These are phyloP conservation scores for Ahaetulla prasina DNA, from an alignment of 2,113 vertebrate genomes.

Conservation along the genomic window DNA sequence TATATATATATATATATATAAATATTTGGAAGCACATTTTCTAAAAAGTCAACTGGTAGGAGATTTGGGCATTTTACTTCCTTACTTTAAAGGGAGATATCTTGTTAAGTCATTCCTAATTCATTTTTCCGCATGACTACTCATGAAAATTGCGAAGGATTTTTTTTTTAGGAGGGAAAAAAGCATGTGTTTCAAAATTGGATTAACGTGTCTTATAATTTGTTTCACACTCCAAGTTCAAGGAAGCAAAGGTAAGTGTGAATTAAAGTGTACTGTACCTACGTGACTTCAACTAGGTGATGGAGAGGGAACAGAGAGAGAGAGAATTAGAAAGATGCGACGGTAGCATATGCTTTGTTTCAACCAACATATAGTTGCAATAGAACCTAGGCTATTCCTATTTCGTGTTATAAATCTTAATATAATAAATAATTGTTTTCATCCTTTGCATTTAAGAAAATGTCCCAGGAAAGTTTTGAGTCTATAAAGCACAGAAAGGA, in stretches of 20 bases:
- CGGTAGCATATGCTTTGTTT: not conserved
- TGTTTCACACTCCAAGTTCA: constrained; percentile 70
- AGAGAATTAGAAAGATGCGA: not conserved
- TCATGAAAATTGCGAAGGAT: constrained; percentile 57
- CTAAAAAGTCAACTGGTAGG: not conserved
- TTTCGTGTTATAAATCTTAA: not conserved
- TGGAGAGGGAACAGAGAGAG: no score
- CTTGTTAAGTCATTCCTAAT: constrained; percentile 36
- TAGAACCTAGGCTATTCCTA: not conserved
- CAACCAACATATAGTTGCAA: not conserved
- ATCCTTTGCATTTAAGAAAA: not conserved
- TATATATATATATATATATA: not conserved
- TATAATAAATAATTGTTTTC: not conserved
- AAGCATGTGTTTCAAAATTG: constrained; percentile 76
- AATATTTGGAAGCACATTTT: constrained; percentile 21
- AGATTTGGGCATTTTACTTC: not conserved
- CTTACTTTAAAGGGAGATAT: not conserved
- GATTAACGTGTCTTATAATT: constrained; percentile 70
- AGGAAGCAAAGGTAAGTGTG: constrained; percentile 78
- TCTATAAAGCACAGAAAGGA: not conserved
- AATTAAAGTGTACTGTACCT: constrained; percentile 14
- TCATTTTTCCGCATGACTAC: constrained; percentile 35
- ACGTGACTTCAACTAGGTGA: not conserved
- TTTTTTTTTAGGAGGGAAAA: constrained; percentile 24
- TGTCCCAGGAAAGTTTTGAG: not conserved